Percentiles rank a stretch among this genome's conserved stretches.
phyloP scores from a whole-genome alignment of 1,140 invertebrate species.

The Battus philenor region DNA sequence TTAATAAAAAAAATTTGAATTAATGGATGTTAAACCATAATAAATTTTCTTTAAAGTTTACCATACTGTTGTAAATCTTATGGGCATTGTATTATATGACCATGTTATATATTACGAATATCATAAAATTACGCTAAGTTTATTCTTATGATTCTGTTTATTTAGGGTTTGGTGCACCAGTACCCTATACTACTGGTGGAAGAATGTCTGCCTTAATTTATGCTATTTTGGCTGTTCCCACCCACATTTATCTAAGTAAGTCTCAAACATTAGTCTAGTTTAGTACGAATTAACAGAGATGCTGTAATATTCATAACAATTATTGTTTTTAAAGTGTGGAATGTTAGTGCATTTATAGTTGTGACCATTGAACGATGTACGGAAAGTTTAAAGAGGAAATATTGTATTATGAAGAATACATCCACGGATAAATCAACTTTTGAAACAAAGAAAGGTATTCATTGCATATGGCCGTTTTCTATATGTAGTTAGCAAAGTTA shows the following conservation, averaged over 20 bases:
- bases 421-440: not conserved
- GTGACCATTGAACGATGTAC: constrained; percentile 62
- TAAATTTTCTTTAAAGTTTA: no score
- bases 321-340: constrained; percentile 77
- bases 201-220: constrained; percentile 46
- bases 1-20: no score
- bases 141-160: not conserved
- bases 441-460: constrained; percentile 6
- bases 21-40: no score
- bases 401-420: constrained; percentile 10
- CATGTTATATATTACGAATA: no score
- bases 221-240: constrained; percentile 50
- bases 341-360: constrained; percentile 78
- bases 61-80: no score
- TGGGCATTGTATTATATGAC: no score
- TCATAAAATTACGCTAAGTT: not conserved
- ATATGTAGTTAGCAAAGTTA: no score
- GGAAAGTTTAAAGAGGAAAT: constrained; percentile 15
- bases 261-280: no score
- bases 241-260: constrained; percentile 58
- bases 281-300: no score
- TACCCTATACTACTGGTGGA: constrained; percentile 54
- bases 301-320: no score
- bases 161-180: constrained; percentile 56
- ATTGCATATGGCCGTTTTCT: no score